Evolutionary conservation across 2,888 invertebrate genomes (phyloP).

Genomic region (Brachynemurus nebulosus): DNA sequence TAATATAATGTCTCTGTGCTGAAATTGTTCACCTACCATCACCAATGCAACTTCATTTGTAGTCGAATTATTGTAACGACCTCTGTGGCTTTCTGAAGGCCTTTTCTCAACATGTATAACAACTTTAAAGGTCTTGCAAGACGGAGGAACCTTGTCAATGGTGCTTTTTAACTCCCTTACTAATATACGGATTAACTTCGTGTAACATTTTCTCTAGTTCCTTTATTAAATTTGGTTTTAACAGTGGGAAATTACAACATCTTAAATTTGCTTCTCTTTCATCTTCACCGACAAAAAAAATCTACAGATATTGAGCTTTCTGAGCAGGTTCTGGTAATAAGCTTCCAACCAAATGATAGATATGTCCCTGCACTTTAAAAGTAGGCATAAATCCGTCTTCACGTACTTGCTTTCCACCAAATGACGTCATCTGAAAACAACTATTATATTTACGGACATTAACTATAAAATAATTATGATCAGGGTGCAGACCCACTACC

Average conservation of each 20-base stretch:
- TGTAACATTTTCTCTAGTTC: constrained; percentile 3
- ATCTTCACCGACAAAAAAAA: constrained; percentile 17
- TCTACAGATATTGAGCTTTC: constrained; percentile 16
- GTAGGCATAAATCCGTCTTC: neutral
- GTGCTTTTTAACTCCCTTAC: constrained; percentile 2
- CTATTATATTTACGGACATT: neutral
- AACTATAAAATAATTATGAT: constrained; percentile 1
- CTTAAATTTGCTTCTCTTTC: constrained; percentile 14
- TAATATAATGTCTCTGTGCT: neutral
- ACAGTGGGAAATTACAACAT: neutral
- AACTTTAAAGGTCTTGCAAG: neutral
- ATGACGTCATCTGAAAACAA: constrained; percentile 10
- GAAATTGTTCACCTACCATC: neutral
- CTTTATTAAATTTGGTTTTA: neutral
- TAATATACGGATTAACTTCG: neutral
- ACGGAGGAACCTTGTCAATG: neutral
- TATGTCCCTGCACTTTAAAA: constrained; percentile 18
- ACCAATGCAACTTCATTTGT: neutral
- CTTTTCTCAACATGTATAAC: neutral
- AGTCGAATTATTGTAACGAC: neutral
- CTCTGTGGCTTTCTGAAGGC: neutral
- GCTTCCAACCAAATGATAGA: constrained; percentile 17
- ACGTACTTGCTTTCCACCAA: constrained; percentile 11
- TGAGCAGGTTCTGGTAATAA: constrained; percentile 11
- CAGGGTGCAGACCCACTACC: constrained; percentile 8